Evolutionary conservation across 2,888 invertebrate species (phyloP), one percentile per base, ranked within the genome.

Genomic region (Cloeon dipterum): DNA sequence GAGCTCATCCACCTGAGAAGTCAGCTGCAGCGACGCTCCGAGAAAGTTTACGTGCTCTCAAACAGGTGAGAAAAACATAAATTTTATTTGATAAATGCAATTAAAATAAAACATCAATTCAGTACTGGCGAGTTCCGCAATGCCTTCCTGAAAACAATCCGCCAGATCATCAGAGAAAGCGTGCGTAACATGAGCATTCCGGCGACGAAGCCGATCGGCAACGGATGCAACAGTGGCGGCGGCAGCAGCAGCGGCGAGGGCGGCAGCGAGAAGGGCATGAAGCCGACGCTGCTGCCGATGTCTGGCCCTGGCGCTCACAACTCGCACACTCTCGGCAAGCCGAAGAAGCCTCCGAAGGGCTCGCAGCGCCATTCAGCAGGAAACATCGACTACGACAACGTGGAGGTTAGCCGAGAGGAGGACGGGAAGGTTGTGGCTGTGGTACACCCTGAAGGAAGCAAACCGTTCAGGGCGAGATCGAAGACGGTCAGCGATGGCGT

Each of bases 161-260:
- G 94, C 39, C 93, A 93, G 61, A 93, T 93, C 46, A 94, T 94
- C 50, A 73, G 93, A 44, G 93, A 94, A 61, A 89, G 89, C 41
- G 93, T 94, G 32, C 72, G 91, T 49, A 91, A 89, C 59, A 93
- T 94, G 93, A 82, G 85, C 50, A 76, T 93, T 58, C 91, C 91
- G 39, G 70, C 74, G 47, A 66, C 70, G 14, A 75, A 81, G 47
- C 66, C 50, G n/a, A 5, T 32, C 40, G 11, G 34, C 35, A 11
- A 26, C 25, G 35, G 35, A 20, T 16, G 46, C 41, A 18, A 40
- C 36, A 38, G 37, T 36, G 32, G 41, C 25, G 20, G 34, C 20
- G 35, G 39, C 33, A 8, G 37, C 29, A 21, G 40, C 37, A 35
- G 40, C 35, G 26, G 40, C 17, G 35, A 34, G 26, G 42, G 36